Evolutionary conservation across 1,140 invertebrate species (phyloP).

Genomic region (Thrips palmi): DNA sequence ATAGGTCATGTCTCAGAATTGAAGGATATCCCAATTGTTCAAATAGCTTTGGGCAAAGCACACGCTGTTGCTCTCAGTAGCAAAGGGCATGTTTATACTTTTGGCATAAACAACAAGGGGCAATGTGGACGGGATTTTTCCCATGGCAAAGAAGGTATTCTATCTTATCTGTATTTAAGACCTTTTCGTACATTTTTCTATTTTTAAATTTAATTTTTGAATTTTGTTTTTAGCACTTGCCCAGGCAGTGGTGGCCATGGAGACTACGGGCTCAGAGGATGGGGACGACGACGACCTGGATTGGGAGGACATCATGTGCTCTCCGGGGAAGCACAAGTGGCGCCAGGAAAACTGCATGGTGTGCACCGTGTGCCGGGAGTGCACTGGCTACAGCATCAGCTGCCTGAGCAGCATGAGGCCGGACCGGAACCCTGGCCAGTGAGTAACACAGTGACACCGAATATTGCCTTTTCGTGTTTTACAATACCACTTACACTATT

Average conservation of each 20-base stretch:
- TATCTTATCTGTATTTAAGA: background rate
- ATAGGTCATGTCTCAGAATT: constrained; percentile 47
- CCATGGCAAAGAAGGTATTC: constrained; percentile 37
- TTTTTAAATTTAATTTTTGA: background rate
- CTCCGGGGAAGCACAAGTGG: constrained; percentile 57
- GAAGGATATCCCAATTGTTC: constrained; percentile 59
- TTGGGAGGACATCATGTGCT: constrained; percentile 37
- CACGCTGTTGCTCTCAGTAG: constrained; percentile 76
- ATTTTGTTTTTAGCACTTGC: constrained; percentile 7
- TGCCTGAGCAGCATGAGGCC: constrained; percentile 63
- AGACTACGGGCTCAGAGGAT: constrained; percentile 38
- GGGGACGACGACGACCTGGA: constrained; percentile 32
- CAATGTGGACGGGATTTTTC: constrained; percentile 87
- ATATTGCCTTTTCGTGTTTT: background rate
- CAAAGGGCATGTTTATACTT: constrained; percentile 83
- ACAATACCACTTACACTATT: background rate
- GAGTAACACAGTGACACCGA: constrained; percentile 26
- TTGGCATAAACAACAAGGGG: constrained; percentile 95
- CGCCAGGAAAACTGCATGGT: constrained; percentile 69
- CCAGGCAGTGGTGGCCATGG: constrained; percentile 36
- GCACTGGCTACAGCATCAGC: constrained; percentile 76
- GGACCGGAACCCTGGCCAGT: constrained; percentile 72
- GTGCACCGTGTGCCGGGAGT: constrained; percentile 80
- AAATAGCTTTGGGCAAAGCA: constrained; percentile 86
- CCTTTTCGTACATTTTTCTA: constrained; percentile 5